These are phyloP conservation scores for Aricia artaxerxes DNA, from an alignment of 2,888 invertebrate genomes.

Conservation along the genomic window DNA sequence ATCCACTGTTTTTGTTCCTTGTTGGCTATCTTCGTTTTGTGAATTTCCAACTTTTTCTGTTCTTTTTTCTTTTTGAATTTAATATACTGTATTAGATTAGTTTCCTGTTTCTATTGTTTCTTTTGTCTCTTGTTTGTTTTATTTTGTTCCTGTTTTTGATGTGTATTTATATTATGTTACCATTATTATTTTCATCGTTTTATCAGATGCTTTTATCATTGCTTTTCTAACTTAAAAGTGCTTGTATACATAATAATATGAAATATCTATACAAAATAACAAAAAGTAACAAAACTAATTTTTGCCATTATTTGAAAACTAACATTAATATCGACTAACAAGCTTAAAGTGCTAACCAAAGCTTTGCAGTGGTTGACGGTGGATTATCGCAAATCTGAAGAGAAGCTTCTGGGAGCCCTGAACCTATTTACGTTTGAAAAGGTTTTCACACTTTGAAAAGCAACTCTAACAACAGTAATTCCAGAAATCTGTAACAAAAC, in stretches of 20 bases:
- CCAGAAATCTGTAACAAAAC: too few species aligned
- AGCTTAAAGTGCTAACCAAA: slow-evolving; percentile 47
- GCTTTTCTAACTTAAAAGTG: slow-evolving; percentile 30
- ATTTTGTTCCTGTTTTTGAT: slow-evolving; percentile 30
- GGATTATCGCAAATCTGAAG: slow-evolving; percentile 50
- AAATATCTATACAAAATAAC: neutral
- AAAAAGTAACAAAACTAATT: slow-evolving; percentile 31
- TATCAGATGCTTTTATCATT: slow-evolving; percentile 35
- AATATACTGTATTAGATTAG: slow-evolving; percentile 45
- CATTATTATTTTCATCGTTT: slow-evolving; percentile 36
- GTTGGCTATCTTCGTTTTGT: slow-evolving; percentile 39
- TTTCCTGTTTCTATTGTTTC: slow-evolving; percentile 32
- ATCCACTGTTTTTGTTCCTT: slow-evolving; percentile 45
- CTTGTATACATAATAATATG: slow-evolving; percentile 16
- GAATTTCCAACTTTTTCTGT: slow-evolving; percentile 38
- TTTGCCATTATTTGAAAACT: slow-evolving; percentile 31
- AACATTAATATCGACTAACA: slow-evolving; percentile 36
- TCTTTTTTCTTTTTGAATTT: slow-evolving; percentile 37
- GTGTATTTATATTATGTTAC: slow-evolving; percentile 32
- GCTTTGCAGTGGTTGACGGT: slow-evolving; percentile 61
- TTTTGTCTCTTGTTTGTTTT: slow-evolving; percentile 24
- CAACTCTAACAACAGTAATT: neutral
- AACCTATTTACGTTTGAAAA: slow-evolving; percentile 54
- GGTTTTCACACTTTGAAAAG: slow-evolving; percentile 35
- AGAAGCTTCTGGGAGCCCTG: slow-evolving; percentile 68